Conservation (phyloP, 2,888 invertebrate species). For the Ophion obscuratus region DNA sequence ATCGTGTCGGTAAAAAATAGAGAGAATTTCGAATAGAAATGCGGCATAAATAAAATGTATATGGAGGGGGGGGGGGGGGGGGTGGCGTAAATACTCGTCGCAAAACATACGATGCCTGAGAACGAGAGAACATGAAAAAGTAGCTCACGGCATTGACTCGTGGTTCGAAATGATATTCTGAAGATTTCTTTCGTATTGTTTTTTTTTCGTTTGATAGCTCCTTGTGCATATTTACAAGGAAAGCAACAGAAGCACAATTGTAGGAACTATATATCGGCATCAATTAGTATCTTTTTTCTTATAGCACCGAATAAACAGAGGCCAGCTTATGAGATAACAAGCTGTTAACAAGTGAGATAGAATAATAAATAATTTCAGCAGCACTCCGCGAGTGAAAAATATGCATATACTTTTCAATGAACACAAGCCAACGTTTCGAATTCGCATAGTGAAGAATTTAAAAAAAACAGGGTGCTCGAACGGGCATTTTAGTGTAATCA, state of each 20-base stretch:
- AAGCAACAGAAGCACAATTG: constrained; percentile 26
- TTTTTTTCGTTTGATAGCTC: constrained; percentile 20
- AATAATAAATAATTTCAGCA: constrained; percentile 45
- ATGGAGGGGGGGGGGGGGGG: neutral
- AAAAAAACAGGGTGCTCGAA: constrained; percentile 26
- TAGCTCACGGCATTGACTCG: neutral
- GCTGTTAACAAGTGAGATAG: constrained; percentile 33
- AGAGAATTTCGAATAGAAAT: constrained; percentile 51
- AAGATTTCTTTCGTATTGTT: constrained; percentile 14
- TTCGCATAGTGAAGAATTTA: constrained; percentile 20
- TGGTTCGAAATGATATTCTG: neutral
- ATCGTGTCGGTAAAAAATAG: constrained; percentile 45
- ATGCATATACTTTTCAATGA: constrained; percentile 6
- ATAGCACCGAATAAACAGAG: constrained; percentile 62
- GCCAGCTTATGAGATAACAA: constrained; percentile 21
- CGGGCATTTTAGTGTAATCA: constrained; percentile 6
- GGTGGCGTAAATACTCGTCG: constrained; percentile 25
- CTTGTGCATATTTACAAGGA: constrained; percentile 47
- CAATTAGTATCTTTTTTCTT: constrained; percentile 49
- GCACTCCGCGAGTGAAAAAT: constrained; percentile 14
- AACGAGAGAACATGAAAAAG: constrained; percentile 4
- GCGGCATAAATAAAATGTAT: constrained; percentile 29
- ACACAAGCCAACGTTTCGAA: constrained; percentile 28
- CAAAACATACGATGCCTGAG: constrained; percentile 16
- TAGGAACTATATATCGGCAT: constrained; percentile 61